phyloP scores from a whole-genome alignment of 1,140 invertebrate species.

The Diuraphis noxia region DNA sequence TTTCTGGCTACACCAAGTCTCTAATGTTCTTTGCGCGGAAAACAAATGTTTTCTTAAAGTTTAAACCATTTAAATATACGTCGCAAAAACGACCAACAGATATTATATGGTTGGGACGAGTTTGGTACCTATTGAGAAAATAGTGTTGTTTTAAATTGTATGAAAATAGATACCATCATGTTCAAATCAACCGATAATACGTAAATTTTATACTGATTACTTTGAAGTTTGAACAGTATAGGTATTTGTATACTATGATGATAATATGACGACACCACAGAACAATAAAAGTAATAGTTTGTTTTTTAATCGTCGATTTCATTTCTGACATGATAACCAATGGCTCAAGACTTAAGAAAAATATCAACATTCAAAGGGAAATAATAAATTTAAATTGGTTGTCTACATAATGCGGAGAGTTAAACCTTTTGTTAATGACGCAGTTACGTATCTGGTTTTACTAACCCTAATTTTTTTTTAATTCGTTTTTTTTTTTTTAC shows the following conservation, averaged over 20 bases:
- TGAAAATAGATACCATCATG: no score
- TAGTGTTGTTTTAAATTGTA: not conserved
- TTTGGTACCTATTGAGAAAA: not conserved
- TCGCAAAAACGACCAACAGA: not conserved
- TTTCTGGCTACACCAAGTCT: not conserved
- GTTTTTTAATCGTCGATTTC: no score
- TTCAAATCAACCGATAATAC: not conserved
- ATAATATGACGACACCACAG: not conserved
- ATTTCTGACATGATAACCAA: not conserved
- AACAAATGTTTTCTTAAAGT: not conserved
- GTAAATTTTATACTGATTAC: not conserved
- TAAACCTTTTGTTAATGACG: not conserved
- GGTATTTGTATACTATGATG: not conserved
- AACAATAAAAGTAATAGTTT: not conserved
- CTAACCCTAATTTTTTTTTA: not conserved
- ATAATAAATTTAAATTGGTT: no score
- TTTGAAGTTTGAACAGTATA: not conserved
- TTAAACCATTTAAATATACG: not conserved
- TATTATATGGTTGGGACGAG: no score
- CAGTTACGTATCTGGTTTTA: no score
- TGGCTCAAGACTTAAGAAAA: not conserved
- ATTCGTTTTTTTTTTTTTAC: no score
- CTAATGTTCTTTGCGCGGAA: not conserved
- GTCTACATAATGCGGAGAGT: no score
- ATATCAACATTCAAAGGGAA: not conserved